Base-by-base conservation (phyloP, 2,113 vertebrate species). In the Aldabrachelys gigantea region DNA sequence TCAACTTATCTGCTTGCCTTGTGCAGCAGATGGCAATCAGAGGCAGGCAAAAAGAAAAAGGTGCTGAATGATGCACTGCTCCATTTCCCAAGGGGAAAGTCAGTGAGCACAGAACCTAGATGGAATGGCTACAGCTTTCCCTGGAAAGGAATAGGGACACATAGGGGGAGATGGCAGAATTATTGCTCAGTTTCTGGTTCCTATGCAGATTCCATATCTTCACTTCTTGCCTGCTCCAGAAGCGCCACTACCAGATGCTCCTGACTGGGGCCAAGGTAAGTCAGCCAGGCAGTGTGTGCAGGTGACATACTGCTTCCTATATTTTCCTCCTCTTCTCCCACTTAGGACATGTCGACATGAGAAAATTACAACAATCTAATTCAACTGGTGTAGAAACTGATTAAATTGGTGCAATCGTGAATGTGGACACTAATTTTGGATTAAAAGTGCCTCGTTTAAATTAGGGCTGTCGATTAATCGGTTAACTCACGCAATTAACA, bases 21-120 rank as follows among this genome's bases (percentile, higher is more conserved):
- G 89, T 92, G 95, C 90, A 82, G 35, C 88, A 82, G n/a, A n/a
- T n/a, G 14, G 4, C 12, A 38, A 96, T 79, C 38, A 25, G 87
- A 91, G 94, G 38, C 65, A 91, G 84, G 31, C 0, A 0, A 91
- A 78, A 21, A 44, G 52, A 38, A 84, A 94, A 90, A 24, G 13
- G 24, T 47, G 75, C 10, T 44, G 25, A 76, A 25, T 13, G 5
- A 47, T 10, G 19, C 38, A 75, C 22, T 47, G 12, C 41, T 76
- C 38, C 41, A 76, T 76, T 41, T 76, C 41, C 24, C 12, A 76
- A 41, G 21, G 38, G 10, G 21, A 44, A 76, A 76, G 22, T 44
- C 29, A 88, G 22, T 0, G 0, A 53, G 56, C 86, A 65, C 10
- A 91, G 10, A 89, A 24, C 3, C 24, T 57, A 29, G 10, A 11